These are phyloP conservation scores for Scartelaos histophorus DNA, from an alignment of 2,113 vertebrate species.

Conservation along the genomic window DNA sequence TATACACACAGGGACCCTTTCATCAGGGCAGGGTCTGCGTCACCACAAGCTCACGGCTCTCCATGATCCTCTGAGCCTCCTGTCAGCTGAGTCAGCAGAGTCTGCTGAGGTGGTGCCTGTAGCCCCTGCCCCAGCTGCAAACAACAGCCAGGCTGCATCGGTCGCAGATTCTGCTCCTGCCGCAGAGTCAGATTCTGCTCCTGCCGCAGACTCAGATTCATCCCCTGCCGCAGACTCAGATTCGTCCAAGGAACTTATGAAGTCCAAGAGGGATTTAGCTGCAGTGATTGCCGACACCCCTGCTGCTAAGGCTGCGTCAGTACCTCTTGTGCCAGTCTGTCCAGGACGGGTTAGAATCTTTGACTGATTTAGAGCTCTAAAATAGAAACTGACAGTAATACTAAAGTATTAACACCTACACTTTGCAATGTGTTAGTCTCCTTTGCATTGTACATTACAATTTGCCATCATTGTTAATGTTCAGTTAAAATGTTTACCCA, in stretches of 20 bases:
- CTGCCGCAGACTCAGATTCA: background rate
- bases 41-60: constrained; percentile 66
- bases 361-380: background rate
- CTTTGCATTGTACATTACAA: background rate
- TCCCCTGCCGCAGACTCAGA: constrained; percentile 16
- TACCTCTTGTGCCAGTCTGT: constrained; percentile 37
- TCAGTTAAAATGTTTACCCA: background rate
- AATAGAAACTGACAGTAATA: background rate
- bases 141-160: too few species aligned
- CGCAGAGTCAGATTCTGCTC: background rate
- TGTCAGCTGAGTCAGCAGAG: constrained; percentile 70
- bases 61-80: constrained; percentile 52
- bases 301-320: background rate
- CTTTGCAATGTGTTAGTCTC: background rate
- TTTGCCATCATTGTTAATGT: background rate
- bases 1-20: constrained; percentile 14
- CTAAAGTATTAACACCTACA: background rate
- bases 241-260: fast-evolving
- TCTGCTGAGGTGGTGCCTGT: constrained; percentile 56
- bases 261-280: constrained; percentile 59
- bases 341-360: constrained; percentile 71
- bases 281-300: background rate
- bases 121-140: background rate
- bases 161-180: background rate
- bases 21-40: constrained; percentile 43